phyloP scores from a whole-genome alignment of 2,888 invertebrate species.

The Meteorus cinctellus region DNA sequence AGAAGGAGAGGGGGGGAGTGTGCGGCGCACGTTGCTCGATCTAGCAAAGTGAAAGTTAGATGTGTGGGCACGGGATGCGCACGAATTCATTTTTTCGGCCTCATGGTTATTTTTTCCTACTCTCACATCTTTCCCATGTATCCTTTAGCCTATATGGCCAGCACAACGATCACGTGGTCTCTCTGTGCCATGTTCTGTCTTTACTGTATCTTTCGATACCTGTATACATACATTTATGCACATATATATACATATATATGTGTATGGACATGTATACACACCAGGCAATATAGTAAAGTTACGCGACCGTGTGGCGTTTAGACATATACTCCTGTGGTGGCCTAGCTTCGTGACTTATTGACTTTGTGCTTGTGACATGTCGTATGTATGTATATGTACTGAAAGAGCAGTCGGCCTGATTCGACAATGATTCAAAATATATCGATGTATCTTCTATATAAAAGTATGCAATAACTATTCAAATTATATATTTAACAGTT shows the following conservation, averaged over 20 bases:
- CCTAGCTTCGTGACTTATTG: constrained; percentile 67
- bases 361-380: constrained; percentile 62
- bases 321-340: constrained; percentile 44
- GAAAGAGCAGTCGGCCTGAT: constrained; percentile 46
- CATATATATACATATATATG: constrained; percentile 9
- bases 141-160: constrained; percentile 68
- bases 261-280: constrained; percentile 5
- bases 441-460: neutral
- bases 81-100: constrained; percentile 74
- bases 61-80: constrained; percentile 74
- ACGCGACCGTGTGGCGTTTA: constrained; percentile 38
- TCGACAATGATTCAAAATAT: constrained; percentile 53
- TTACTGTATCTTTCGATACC: constrained; percentile 32
- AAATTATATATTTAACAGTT: no score
- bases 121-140: constrained; percentile 68
- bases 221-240: constrained; percentile 23
- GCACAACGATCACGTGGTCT: constrained; percentile 57
- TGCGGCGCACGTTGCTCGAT: constrained; percentile 61
- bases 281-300: constrained; percentile 13
- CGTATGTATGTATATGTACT: constrained; percentile 52
- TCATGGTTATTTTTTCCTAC: constrained; percentile 56
- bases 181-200: constrained; percentile 43
- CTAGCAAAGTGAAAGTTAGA: constrained; percentile 73
- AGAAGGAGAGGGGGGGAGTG: constrained; percentile 23
- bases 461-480: neutral